These are phyloP conservation scores for Quadriops clusia DNA, from an alignment of 2,888 invertebrate species.

Conservation along the genomic window DNA sequence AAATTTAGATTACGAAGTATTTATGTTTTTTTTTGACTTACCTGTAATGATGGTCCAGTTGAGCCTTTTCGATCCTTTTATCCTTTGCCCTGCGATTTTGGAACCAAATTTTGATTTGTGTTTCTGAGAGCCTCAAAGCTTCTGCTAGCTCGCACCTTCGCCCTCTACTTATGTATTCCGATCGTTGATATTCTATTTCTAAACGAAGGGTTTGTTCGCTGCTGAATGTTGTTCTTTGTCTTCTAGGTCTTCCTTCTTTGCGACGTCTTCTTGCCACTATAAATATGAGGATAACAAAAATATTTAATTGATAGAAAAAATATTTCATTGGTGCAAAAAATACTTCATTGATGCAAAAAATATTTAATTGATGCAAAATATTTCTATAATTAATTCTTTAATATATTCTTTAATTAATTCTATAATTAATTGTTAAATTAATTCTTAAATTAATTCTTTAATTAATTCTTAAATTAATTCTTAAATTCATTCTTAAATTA, in stretches of 20 bases:
- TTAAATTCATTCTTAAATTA: too few species aligned
- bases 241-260: conserved; percentile 75
- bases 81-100: conserved; percentile 94
- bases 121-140: conserved; percentile 57
- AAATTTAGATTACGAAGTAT: too few species aligned
- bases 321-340: conserved; percentile 1
- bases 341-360: neutral
- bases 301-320: neutral
- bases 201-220: conserved; percentile 83
- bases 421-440: too few species aligned
- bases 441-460: too few species aligned
- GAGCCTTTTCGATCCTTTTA: conserved; percentile 91
- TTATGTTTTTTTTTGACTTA: conserved; percentile 34
- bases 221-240: conserved; percentile 90
- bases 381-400: neutral
- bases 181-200: conserved; percentile 83
- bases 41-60: conserved; percentile 90
- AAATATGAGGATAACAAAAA: conserved; percentile 7
- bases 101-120: conserved; percentile 84
- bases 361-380: neutral
- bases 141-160: conserved; percentile 70
- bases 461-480: too few species aligned
- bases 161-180: conserved; percentile 85
- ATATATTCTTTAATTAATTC: too few species aligned
- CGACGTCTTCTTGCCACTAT: conserved; percentile 76